Evolutionary conservation across 2,888 invertebrate genomes (phyloP), one percentile per base, ranked within the genome.

Genomic region (Pycnomerus fuliginosus): DNA sequence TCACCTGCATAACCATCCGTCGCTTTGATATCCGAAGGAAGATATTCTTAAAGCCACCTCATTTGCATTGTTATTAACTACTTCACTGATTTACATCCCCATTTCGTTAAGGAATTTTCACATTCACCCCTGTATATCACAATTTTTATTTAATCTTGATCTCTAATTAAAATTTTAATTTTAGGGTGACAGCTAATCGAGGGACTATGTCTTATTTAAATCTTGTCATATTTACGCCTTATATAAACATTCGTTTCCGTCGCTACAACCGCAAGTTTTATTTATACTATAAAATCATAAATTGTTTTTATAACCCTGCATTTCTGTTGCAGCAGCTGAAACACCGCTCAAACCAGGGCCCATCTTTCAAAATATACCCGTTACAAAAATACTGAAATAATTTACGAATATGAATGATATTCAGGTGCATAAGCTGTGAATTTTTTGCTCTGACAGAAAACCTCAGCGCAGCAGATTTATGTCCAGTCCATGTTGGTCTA

Each of bases 31-130:
- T 53, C 52, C 44, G 44, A 53, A 51, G 52, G 56, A 52, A 58
- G 53, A 49, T 53, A 49, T 56, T 58, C 60, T 58, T 61, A 61
- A 62, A 56, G 56, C 8, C 60, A 56, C 60, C 65, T 64, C 61
- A 68, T 68, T 68, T 68, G 67, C 68, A 68, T 68, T 64, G 65
- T 68, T 67, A 68, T 68, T 67, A 67, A 67, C 62, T 61, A 61
- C 49, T 45, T 43, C 51, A 50, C 52, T 60, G 65, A 65, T 65
- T 64, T 65, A 64, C 61, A 57, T 44, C 45, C 49, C 53, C 40
- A 48, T 51, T 53, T 50, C 38, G 13, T 17, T n/a, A 16, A 37
- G 33, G 42, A 47, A 47, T 47, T 42, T 27, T 42, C 47, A 38
- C 47, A 42, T 30, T 47, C 24, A 30, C 31, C 47, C 33, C 12